Evolutionary conservation across 2,797 vertebrate genomes (phyloP), one percentile per base, ranked within the genome.

Genomic region (Cirrhinus mrigala): DNA sequence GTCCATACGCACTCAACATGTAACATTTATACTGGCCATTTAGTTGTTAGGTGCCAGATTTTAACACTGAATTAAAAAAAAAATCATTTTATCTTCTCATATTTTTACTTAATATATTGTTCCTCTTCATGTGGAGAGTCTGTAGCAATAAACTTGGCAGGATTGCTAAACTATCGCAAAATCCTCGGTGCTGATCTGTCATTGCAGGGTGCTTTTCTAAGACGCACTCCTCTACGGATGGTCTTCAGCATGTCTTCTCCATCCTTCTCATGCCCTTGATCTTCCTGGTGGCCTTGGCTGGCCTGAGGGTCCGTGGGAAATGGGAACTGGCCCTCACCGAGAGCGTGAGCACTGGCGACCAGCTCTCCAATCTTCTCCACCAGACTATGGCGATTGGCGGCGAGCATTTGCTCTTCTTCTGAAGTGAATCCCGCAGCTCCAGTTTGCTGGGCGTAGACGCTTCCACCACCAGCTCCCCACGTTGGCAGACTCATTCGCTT

Each of bases 301-400:
- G 83, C 83, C 82, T 1, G 85, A 48, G 68, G 89, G 11, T 88
- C 91, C 0, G 87, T 82, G 89, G 96, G 96, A 90, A 99, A 98
- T 24, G 97, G 97, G 89, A 98, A 98, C 58, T 99, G 97, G 73
- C 97, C 97, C 90, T 99, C 98, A 0, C 97, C 98, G 40, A 99
- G 94, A 33, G 98, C 98, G 0, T 96, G 97, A 79, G 98, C 98
- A 0, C 96, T 96, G 0, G 98, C 98, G 86, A 97, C 98, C 92
- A 99, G 94, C 95, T 99, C 97, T 1, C 98, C 98, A 0, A 99
- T 98, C 96, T 99, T 98, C 93, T 99, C 98, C 90, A 98, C 97
- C 93, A 99, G 96, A 92, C 97, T 99, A 95, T 99, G 98, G 88
- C 98, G 95, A 94, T 99, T 99, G 92, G 97, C 98, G 0, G 98